Conservation (phyloP, 2,797 vertebrate genomes). For the Microctenopoma steveboyesi region DNA sequence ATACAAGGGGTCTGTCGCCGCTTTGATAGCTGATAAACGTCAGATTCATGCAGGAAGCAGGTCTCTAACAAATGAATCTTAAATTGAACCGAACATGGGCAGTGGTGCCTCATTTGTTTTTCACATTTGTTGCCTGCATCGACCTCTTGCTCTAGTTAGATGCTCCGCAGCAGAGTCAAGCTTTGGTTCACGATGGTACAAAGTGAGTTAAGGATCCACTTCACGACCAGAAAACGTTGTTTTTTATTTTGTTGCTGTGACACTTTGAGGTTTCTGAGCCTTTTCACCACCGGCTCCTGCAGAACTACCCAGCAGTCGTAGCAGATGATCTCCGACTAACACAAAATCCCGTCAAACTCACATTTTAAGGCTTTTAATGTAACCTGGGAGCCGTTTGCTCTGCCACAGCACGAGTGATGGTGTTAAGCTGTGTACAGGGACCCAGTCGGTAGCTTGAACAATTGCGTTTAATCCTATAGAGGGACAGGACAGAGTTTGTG, state of each 20-base stretch:
- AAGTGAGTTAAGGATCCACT: slow-evolving; percentile 28
- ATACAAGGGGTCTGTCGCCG: too few species aligned
- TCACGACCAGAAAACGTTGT: slow-evolving; percentile 25
- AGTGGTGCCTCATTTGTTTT: slow-evolving; percentile 57
- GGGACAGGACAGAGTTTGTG: neutral
- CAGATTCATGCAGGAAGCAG: too few species aligned
- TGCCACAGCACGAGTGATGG: neutral
- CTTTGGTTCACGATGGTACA: slow-evolving; percentile 29
- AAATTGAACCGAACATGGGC: slow-evolving; percentile 52
- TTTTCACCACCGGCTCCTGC: neutral
- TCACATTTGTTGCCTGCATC: slow-evolving; percentile 57
- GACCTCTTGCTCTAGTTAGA: slow-evolving; percentile 42
- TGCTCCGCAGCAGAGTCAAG: slow-evolving; percentile 42
- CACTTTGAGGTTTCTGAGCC: slow-evolving; percentile 11
- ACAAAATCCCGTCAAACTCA: neutral
- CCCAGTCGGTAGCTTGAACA: too few species aligned
- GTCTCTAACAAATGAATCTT: slow-evolving; percentile 30
- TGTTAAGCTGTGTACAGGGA: neutral
- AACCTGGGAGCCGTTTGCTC: neutral
- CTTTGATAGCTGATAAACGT: too few species aligned
- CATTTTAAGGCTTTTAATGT: neutral
- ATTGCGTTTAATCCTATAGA: neutral
- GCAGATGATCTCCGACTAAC: too few species aligned
- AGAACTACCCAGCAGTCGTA: neutral
- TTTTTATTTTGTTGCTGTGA: slow-evolving; percentile 7